Conservation (phyloP, 1,140 invertebrate species). For the Drosophila virilis region DNA sequence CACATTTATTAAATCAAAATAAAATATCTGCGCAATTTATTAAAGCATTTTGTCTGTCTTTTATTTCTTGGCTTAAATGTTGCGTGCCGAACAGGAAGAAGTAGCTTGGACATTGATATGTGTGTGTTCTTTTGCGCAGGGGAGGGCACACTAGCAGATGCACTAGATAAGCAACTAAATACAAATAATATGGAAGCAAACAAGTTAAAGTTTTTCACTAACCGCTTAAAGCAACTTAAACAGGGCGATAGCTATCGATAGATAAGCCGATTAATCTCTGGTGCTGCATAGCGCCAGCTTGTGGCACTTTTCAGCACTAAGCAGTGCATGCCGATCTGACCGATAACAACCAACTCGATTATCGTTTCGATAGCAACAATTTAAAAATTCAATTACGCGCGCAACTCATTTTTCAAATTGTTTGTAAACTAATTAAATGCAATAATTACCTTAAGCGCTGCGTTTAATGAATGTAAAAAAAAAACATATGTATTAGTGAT, state of each 20-base stretch:
- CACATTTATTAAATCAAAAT: slow-evolving; percentile 72
- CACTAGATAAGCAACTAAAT: not conserved
- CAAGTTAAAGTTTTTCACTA: not conserved
- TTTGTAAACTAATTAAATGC: not conserved
- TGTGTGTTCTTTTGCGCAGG: not conserved
- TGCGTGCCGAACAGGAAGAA: slow-evolving; percentile 1
- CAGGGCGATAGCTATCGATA: not conserved
- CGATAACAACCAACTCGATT: slow-evolving; percentile 15
- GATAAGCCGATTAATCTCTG: not conserved
- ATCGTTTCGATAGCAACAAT: slow-evolving; percentile 4
- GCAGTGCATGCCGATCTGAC: not conserved
- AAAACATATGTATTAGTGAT: slow-evolving; percentile 2
- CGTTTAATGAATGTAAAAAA: slow-evolving; percentile 7
- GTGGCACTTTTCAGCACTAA: not conserved
- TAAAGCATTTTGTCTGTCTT: slow-evolving; percentile 36
- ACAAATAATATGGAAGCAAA: not conserved
- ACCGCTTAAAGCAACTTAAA: not conserved
- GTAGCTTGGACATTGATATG: slow-evolving; percentile 6
- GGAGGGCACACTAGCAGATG: not conserved
- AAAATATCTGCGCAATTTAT: slow-evolving; percentile 60
- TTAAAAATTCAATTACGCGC: slow-evolving; percentile 12
- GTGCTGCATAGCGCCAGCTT: not conserved
- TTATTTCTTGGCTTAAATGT: slow-evolving; percentile 24
- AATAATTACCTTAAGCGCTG: not conserved
- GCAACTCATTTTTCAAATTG: not conserved